These are phyloP conservation scores for Oceanites oceanicus DNA, from an alignment of 2,113 vertebrate genomes.

Conservation along the genomic window DNA sequence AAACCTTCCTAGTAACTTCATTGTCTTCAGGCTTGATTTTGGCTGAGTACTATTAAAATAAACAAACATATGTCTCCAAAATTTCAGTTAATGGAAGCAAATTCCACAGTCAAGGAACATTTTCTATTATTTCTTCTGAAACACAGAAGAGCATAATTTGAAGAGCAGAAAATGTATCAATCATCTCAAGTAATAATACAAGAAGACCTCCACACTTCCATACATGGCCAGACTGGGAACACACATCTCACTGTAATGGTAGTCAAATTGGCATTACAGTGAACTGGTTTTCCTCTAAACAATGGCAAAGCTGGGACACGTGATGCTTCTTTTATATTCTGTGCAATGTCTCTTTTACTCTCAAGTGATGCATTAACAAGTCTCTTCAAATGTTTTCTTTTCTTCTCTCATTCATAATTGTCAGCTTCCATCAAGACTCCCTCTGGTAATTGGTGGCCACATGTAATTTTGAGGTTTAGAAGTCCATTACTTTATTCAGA, in stretches of 20 bases:
- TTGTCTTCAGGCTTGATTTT: neutral
- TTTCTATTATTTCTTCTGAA: neutral
- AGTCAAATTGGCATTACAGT: neutral
- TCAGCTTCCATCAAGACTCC: conserved; percentile 8
- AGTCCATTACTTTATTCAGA: neutral
- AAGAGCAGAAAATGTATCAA: neutral
- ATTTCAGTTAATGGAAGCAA: neutral
- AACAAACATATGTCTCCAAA: neutral
- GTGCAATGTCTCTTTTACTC: neutral
- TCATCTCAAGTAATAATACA: neutral
- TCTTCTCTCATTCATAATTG: conserved; percentile 46
- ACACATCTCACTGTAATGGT: neutral
- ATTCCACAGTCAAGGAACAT: neutral
- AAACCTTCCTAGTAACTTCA: neutral
- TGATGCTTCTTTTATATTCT: conserved; percentile 12
- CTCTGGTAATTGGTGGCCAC: neutral
- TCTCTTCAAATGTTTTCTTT: conserved; percentile 39
- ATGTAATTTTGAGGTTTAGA: conserved; percentile 7
- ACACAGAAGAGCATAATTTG: neutral
- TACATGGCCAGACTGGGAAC: neutral
- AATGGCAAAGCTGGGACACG: neutral
- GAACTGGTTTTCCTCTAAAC: neutral
- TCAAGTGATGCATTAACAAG: conserved; percentile 41
- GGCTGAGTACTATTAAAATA: neutral
- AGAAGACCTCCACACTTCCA: neutral